Conservation (phyloP, 1,140 invertebrate genomes). For the Polypedilum pembai region DNA sequence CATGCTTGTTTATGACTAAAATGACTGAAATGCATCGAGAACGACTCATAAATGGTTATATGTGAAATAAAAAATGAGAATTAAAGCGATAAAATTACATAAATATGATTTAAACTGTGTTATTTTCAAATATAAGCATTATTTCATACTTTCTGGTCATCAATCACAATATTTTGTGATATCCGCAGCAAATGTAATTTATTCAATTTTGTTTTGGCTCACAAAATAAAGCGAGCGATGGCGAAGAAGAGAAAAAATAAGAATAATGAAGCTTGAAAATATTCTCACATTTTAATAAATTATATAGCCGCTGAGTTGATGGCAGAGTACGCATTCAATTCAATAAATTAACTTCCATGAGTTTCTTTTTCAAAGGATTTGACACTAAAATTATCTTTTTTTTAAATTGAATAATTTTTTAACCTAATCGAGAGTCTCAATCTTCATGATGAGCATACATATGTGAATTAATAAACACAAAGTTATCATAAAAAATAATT, state of each 20-base stretch:
- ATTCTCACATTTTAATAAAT: conserved; percentile 19
- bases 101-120: conserved; percentile 14
- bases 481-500: too few species aligned
- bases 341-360: conserved; percentile 8
- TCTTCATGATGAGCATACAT: too few species aligned
- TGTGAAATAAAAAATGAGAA: background rate
- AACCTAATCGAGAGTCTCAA: too few species aligned
- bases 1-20: background rate
- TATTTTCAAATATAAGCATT: background rate
- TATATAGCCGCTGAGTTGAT: background rate
- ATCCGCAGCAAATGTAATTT: background rate
- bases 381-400: too few species aligned
- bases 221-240: background rate
- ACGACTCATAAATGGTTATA: background rate
- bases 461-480: too few species aligned
- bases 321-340: background rate
- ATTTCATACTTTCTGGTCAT: background rate
- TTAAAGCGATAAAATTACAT: conserved; percentile 3
- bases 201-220: background rate
- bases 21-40: background rate
- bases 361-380: too few species aligned
- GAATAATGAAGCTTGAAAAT: background rate
- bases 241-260: background rate
- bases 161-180: background rate
- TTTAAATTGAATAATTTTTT: too few species aligned